Conservation (phyloP, 2,888 invertebrate species). For the Brachyopa scutellaris region DNA sequence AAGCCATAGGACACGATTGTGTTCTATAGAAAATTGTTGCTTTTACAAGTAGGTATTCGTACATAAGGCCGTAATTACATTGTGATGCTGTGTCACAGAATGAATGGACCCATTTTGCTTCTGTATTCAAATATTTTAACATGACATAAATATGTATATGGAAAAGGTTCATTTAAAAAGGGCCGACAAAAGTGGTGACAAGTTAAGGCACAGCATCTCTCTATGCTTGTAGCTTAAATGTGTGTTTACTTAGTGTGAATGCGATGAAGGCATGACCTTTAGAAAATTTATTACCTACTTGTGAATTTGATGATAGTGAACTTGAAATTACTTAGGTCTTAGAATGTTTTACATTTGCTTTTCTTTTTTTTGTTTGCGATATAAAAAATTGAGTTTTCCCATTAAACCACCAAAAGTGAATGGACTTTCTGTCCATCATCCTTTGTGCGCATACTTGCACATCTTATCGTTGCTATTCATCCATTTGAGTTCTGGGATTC, state of each 20-base stretch:
- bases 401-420: too few relatives aligned
- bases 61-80: constrained; percentile 32
- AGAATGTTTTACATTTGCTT: too few relatives aligned
- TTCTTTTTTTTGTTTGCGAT: too few relatives aligned
- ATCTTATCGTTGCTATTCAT: constrained; percentile 25
- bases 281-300: not conserved
- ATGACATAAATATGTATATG: constrained; percentile 19
- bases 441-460: too few relatives aligned
- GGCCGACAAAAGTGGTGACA: constrained; percentile 16
- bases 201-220: not conserved
- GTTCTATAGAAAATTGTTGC: constrained; percentile 1
- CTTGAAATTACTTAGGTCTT: constrained; percentile 4
- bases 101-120: constrained; percentile 29
- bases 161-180: constrained; percentile 19
- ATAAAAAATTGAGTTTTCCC: too few relatives aligned
- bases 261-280: not conserved
- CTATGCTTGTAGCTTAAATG: not conserved
- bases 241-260: not conserved
- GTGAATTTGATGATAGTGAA: constrained; percentile 19
- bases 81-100: constrained; percentile 4
- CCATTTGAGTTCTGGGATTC: constrained; percentile 47
- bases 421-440: too few relatives aligned
- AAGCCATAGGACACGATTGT: constrained; percentile 33
- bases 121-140: constrained; percentile 49
- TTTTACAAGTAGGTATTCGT: not conserved